phyloP scores from a whole-genome alignment of 1,140 invertebrate species.

The Achatina immaculata region DNA sequence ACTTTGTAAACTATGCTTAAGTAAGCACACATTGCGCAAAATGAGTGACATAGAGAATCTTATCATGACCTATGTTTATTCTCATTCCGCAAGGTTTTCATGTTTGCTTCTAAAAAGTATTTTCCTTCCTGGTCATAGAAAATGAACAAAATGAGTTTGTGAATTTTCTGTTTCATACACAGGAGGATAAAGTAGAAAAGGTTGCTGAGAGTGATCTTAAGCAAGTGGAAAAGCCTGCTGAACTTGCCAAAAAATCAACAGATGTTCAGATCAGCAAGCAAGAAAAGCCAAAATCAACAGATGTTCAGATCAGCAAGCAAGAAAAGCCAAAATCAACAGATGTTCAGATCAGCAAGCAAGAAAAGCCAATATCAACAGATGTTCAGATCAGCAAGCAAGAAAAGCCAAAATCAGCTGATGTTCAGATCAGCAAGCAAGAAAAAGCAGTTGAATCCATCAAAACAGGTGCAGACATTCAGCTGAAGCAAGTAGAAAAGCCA shows the following conservation, averaged over 20 bases:
- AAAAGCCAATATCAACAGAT: background rate
- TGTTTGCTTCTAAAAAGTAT: too few relatives aligned
- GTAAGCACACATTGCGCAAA: too few relatives aligned
- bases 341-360: background rate
- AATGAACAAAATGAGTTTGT: too few relatives aligned
- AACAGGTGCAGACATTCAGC: background rate
- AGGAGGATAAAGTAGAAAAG: background rate
- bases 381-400: background rate
- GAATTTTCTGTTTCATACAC: too few relatives aligned
- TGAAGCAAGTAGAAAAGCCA: background rate
- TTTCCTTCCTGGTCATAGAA: too few relatives aligned
- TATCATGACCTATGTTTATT: too few relatives aligned
- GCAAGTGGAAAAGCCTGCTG: conserved; percentile 2
- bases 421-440: background rate
- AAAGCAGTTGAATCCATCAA: conserved; percentile 2
- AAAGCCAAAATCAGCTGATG: background rate
- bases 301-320: background rate
- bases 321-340: background rate
- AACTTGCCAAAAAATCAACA: background rate
- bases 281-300: background rate
- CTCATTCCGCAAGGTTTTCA: too few relatives aligned
- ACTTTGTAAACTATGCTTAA: too few relatives aligned
- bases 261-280: background rate
- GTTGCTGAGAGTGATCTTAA: conserved; percentile 13
- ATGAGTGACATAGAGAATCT: too few relatives aligned